These are phyloP conservation scores for Panzeria rudis DNA, from an alignment of 2,888 invertebrate species.

Conservation along the genomic window DNA sequence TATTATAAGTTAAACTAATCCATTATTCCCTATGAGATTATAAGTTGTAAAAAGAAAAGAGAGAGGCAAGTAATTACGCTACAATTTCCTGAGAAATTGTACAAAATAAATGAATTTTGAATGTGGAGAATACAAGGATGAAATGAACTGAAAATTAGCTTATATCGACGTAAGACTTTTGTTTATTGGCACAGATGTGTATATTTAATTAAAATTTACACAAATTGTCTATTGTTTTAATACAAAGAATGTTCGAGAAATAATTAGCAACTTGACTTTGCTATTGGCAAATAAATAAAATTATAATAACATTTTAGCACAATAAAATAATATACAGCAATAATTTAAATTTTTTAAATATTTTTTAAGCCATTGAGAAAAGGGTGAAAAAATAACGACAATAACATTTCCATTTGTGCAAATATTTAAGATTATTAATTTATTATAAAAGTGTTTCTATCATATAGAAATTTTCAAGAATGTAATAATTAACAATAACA, in stretches of 20 bases:
- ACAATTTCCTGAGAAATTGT: too few species aligned
- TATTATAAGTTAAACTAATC: too few species aligned
- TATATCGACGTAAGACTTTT: too few species aligned
- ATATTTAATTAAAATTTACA: not conserved
- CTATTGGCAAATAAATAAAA: conserved; percentile 13
- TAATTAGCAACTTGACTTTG: not conserved
- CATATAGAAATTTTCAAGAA: not conserved
- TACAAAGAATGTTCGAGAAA: not conserved
- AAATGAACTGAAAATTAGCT: too few species aligned
- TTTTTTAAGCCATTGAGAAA: not conserved
- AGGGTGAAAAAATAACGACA: conserved; percentile 1
- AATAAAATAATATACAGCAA: not conserved
- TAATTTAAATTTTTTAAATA: not conserved
- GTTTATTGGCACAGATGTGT: too few species aligned
- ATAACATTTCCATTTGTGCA: conserved; percentile 53
- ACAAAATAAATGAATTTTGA: too few species aligned
- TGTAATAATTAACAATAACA: conserved; percentile 15
- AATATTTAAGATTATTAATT: conserved; percentile 24
- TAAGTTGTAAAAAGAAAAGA: too few species aligned
- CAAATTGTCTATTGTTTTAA: not conserved
- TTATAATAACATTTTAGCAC: conserved; percentile 38
- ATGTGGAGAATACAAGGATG: too few species aligned
- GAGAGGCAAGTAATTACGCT: too few species aligned
- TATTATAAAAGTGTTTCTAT: not conserved
- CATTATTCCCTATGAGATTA: too few species aligned